Evolutionary conservation across 2,888 invertebrate genomes (phyloP).

Genomic region (Agriotes lineatus): DNA sequence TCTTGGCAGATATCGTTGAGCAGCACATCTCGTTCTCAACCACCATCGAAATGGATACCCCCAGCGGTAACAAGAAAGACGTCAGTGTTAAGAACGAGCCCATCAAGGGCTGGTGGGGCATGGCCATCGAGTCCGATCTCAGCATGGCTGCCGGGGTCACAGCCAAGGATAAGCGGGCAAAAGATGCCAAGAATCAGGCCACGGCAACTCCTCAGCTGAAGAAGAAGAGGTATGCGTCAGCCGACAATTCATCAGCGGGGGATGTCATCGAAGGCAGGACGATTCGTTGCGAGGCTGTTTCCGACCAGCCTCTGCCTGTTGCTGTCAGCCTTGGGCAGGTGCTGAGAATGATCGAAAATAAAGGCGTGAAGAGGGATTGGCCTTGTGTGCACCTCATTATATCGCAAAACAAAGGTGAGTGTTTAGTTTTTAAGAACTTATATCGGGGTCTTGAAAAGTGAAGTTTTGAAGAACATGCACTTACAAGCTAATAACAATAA

Average conservation of each 20-base stretch:
- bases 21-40: slow-evolving; percentile 69
- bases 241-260: slow-evolving; percentile 49
- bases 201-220: slow-evolving; percentile 61
- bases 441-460: neutral
- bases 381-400: slow-evolving; percentile 64
- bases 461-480: too few species aligned
- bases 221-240: slow-evolving; percentile 59
- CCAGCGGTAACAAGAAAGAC: slow-evolving; percentile 50
- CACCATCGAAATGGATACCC: slow-evolving; percentile 46
- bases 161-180: slow-evolving; percentile 90
- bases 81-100: slow-evolving; percentile 51
- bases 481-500: too few species aligned
- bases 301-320: slow-evolving; percentile 61
- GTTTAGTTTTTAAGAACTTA: neutral
- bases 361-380: slow-evolving; percentile 61
- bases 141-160: slow-evolving; percentile 88
- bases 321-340: slow-evolving; percentile 63
- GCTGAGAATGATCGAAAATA: slow-evolving; percentile 59
- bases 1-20: slow-evolving; percentile 79
- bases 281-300: slow-evolving; percentile 61
- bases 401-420: slow-evolving; percentile 62
- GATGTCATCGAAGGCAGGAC: slow-evolving; percentile 61
- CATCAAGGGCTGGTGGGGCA: slow-evolving; percentile 65
- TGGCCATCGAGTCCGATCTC: slow-evolving; percentile 66
- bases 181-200: slow-evolving; percentile 80